Conservation (phyloP, 2,113 vertebrate genomes). For the Oriolus oriolus region DNA sequence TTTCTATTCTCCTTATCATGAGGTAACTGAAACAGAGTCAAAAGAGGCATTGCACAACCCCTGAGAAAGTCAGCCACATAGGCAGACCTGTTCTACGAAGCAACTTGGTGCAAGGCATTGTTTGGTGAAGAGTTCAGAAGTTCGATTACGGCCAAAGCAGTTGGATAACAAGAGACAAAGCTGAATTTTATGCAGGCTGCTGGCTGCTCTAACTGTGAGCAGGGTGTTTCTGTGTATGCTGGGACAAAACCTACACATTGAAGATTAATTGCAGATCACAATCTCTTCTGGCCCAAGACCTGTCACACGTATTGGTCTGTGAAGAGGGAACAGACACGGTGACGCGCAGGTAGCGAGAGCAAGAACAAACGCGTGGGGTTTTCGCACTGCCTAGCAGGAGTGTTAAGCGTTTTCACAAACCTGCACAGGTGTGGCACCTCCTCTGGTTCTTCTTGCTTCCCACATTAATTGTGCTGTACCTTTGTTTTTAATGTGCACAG, state of each 20-base stretch:
- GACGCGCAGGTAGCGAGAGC: fast-evolving
- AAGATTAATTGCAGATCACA: neutral
- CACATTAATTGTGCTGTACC: neutral
- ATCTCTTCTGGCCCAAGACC: neutral
- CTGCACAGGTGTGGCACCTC: neutral
- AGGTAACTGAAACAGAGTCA: neutral
- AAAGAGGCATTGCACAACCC: neutral
- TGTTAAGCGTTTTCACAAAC: neutral
- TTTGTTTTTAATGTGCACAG: fast-evolving
- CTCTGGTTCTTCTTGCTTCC: neutral
- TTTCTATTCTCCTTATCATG: neutral
- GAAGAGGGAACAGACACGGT: neutral
- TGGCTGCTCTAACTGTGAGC: neutral
- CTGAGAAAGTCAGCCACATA: neutral
- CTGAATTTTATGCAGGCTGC: neutral
- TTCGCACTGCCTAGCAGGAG: neutral
- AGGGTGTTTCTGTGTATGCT: neutral
- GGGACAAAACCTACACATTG: neutral
- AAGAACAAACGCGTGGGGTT: fast-evolving
- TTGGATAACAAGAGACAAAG: neutral
- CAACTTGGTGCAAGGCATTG: neutral
- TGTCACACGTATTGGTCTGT: fast-evolving
- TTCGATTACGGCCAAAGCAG: neutral
- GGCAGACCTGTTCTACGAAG: neutral
- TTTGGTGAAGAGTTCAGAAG: neutral